Conservation (phyloP, 1,140 invertebrate genomes). For the Rhyacophila brunnea region DNA sequence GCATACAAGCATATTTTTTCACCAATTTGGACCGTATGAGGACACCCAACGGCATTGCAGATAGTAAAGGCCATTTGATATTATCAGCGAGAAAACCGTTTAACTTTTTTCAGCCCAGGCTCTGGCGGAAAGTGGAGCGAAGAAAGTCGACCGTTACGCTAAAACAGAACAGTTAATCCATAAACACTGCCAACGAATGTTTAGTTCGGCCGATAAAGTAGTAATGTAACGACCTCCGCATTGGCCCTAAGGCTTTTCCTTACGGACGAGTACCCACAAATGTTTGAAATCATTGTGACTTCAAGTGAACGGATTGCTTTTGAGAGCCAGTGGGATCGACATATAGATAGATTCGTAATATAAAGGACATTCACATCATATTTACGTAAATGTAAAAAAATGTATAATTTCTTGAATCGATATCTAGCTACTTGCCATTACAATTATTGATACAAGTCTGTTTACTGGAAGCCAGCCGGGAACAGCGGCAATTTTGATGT, state of each 20-base stretch:
- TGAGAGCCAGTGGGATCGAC: too few relatives aligned
- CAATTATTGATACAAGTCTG: too few relatives aligned
- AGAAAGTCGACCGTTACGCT: slow-evolving; percentile 20
- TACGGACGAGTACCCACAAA: too few relatives aligned
- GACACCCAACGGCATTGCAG: slow-evolving; percentile 7
- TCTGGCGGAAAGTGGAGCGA: slow-evolving; percentile 19
- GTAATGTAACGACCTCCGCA: slow-evolving; percentile 26
- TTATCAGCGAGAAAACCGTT: slow-evolving; percentile 24
- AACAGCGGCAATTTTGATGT: too few relatives aligned
- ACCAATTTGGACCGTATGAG: too few relatives aligned
- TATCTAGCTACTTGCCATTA: too few relatives aligned
- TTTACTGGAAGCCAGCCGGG: too few relatives aligned
- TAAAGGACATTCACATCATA: too few relatives aligned
- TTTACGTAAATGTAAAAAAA: too few relatives aligned
- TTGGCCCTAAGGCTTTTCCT: not conserved
- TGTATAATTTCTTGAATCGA: too few relatives aligned
- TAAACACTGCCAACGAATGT: slow-evolving; percentile 33
- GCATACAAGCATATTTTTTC: too few relatives aligned
- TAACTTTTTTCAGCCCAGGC: slow-evolving; percentile 22
- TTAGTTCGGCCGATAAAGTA: slow-evolving; percentile 30
- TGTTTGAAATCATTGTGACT: not conserved
- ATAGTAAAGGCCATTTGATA: slow-evolving; percentile 25
- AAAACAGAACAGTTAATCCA: slow-evolving; percentile 32
- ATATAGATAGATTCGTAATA: too few relatives aligned
- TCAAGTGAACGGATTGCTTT: not conserved